Evolutionary conservation across 2,888 invertebrate genomes (phyloP).

Genomic region (Cloeon dipterum): DNA sequence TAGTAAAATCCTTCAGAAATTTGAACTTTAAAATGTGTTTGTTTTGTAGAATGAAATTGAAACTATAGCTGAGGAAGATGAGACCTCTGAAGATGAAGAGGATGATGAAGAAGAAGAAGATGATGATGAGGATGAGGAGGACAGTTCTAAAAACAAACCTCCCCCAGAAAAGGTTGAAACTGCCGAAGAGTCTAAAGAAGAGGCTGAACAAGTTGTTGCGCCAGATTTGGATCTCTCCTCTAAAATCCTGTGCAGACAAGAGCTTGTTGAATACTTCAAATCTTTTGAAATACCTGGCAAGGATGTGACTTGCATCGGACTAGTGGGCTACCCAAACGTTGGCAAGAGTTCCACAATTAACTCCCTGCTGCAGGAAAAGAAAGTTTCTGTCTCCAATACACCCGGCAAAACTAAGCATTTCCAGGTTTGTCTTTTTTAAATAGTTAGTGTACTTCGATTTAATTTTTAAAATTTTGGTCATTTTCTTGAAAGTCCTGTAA

Average conservation of each 20-base stretch:
- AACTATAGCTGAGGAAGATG: slow-evolving; percentile 15
- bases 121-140: slow-evolving; percentile 15
- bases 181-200: slow-evolving; percentile 27
- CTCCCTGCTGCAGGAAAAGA: slow-evolving; percentile 57
- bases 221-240: no score
- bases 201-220: slow-evolving; percentile 29
- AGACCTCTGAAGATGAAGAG: slow-evolving; percentile 7
- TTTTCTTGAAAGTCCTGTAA: no score
- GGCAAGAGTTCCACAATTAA: slow-evolving; percentile 99
- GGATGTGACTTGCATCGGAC: slow-evolving; percentile 35
- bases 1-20: no score
- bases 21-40: no score
- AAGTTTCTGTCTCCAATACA: slow-evolving; percentile 79
- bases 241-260: slow-evolving; percentile 41
- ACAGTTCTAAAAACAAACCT: no score
- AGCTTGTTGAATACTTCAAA: slow-evolving; percentile 47
- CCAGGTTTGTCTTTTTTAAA: slow-evolving; percentile 26
- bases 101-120: slow-evolving; percentile 3
- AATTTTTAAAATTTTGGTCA: no score
- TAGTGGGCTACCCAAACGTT: slow-evolving; percentile 98
- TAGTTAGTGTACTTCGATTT: neutral
- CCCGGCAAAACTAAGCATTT: slow-evolving; percentile 98
- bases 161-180: slow-evolving; percentile 20
- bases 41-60: no score
- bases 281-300: slow-evolving; percentile 22